phyloP scores from a whole-genome alignment of 2,888 invertebrate species.

The Caenorhabditis sp. region DNA sequence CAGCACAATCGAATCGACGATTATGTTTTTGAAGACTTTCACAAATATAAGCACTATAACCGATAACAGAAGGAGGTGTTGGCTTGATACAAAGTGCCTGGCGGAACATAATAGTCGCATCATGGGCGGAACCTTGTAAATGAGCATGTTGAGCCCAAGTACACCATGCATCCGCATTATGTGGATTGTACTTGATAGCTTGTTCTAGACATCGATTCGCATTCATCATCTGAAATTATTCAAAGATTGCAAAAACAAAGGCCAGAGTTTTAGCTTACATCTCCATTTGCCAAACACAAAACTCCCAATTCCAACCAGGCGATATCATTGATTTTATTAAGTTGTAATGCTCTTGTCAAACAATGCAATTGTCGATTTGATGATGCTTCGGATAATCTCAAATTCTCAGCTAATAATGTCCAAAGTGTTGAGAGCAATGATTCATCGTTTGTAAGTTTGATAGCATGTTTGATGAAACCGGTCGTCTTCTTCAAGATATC shows the following conservation, averaged over 20 bases:
- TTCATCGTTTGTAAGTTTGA: slow-evolving; percentile 18
- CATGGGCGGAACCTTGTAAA: slow-evolving; percentile 4
- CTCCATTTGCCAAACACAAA: slow-evolving; percentile 29
- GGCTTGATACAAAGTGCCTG: slow-evolving; percentile 42
- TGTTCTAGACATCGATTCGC: slow-evolving; percentile 34
- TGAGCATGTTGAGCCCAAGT: slow-evolving; percentile 46
- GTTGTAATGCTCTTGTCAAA: slow-evolving; percentile 32
- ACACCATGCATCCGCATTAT: slow-evolving; percentile 48
- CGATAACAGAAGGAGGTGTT: slow-evolving; percentile 7
- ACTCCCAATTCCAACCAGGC: slow-evolving; percentile 44
- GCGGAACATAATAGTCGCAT: slow-evolving; percentile 42
- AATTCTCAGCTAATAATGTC: slow-evolving; percentile 38
- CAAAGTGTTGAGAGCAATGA: slow-evolving; percentile 37
- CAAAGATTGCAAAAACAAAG: background rate
- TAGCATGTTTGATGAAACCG: slow-evolving; percentile 24
- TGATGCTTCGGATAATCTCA: slow-evolving; percentile 14
- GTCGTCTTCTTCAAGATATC: slow-evolving; percentile 12
- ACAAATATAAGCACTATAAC: slow-evolving; percentile 23
- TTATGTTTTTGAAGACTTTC: slow-evolving; percentile 18
- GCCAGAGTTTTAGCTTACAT: slow-evolving; percentile 10
- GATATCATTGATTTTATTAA: slow-evolving; percentile 44
- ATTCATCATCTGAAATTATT: slow-evolving; percentile 13
- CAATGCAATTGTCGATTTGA: slow-evolving; percentile 36
- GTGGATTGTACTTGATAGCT: slow-evolving; percentile 47
- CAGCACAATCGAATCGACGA: slow-evolving; percentile 30